Base-by-base conservation (phyloP, 2,797 vertebrate species). In the Coluber constrictor region DNA sequence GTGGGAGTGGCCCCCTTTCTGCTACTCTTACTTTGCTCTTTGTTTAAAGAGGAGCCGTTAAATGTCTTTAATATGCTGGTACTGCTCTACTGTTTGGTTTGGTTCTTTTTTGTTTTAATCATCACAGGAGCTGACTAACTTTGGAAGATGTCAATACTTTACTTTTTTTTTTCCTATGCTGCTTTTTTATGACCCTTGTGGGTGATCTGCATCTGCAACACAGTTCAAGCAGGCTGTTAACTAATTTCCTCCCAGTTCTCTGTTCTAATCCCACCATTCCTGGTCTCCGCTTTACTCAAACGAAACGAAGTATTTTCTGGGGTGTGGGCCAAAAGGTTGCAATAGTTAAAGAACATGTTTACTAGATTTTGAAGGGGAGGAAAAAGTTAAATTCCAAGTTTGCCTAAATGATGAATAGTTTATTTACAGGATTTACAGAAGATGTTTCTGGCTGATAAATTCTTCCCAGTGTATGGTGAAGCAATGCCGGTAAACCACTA, bases 401-500 rank as follows among this genome's bases (percentile, higher is more conserved):
- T 92, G 6, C 96, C 94, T 15, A 27, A 16, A 93, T 88, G 97
- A 95, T 89, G 95, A 96, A 96, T 96, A 97, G 95, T 92, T 94
- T 96, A 97, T 96, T 92, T 97, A 95, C 94, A 94, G 93, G 93
- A 91, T 94, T 94, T 86, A 91, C 94, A 27, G 90, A 95, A 96
- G 95, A 96, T 91, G 93, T 93, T 56, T 0, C 94, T 93, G 91
- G 87, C 93, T 96, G 94, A 96, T 95, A 95, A 97, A 93, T 94
- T 89, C 93, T 94, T 91, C 96, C 96, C 96, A 94, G 94, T 95
- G 92, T 89, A 12, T 93, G 95, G 94, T 90, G 93, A 94, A 93
- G 93, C 60, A 94, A 92, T 96, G 96, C 95, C 95, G 96, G 95
- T 96, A 97, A 97, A 96, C 95, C 92, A 90, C 97, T 98, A 98